Conservation (phyloP, 2,888 invertebrate genomes). For the Polymixis lichenea region DNA sequence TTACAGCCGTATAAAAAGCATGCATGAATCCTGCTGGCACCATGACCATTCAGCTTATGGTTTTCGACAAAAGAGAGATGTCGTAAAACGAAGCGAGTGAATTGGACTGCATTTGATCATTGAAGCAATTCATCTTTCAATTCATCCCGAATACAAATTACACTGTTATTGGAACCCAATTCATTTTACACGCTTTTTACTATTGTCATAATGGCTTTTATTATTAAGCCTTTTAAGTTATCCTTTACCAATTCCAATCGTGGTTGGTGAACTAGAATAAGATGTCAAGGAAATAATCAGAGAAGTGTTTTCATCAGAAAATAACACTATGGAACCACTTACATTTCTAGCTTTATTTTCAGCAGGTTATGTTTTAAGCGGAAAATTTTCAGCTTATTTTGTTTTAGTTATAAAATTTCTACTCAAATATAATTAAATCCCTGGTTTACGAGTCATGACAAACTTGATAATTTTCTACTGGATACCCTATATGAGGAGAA, state of each 20-base stretch:
- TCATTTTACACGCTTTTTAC: neutral
- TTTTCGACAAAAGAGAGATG: conserved; percentile 5
- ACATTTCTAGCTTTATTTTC: no score
- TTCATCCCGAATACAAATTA: conserved; percentile 22
- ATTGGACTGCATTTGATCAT: conserved; percentile 17
- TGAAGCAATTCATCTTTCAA: conserved; percentile 20
- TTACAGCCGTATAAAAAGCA: no score
- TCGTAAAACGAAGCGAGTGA: conserved; percentile 16
- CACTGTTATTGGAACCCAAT: conserved; percentile 14
- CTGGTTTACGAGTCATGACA: no score
- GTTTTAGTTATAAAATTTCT: no score
- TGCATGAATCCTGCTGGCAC: neutral
- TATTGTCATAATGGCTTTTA: conserved; percentile 20
- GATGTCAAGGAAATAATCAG: neutral
- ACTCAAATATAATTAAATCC: no score
- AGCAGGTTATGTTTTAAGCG: no score
- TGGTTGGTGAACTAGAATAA: conserved; percentile 20
- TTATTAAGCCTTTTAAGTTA: conserved; percentile 13
- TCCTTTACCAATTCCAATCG: conserved; percentile 31
- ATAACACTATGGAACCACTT: neutral
- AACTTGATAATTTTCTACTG: no score
- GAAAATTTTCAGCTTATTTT: no score
- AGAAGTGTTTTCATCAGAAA: neutral
- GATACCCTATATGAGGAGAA: no score
- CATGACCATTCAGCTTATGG: neutral